These are phyloP conservation scores for Crypturellus undulatus DNA, from an alignment of 2,113 vertebrate species.

Conservation along the genomic window DNA sequence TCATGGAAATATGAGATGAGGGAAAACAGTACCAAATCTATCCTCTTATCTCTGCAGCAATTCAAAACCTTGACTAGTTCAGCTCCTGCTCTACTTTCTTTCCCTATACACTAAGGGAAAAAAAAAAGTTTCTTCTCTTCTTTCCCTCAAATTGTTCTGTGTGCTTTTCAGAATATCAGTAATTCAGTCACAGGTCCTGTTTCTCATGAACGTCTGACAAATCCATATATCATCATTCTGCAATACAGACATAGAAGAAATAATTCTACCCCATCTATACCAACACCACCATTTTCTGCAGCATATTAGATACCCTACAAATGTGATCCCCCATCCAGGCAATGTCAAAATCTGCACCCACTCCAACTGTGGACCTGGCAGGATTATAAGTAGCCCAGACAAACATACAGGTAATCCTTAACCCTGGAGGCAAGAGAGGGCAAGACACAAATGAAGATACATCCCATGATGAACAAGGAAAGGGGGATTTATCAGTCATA, in stretches of 20 bases:
- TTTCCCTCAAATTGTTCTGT: neutral
- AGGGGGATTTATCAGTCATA: neutral
- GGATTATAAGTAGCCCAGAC: neutral
- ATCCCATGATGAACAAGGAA: neutral
- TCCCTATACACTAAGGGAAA: neutral
- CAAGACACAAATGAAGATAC: neutral
- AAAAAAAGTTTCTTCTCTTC: neutral
- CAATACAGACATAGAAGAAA: neutral
- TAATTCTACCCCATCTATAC: neutral
- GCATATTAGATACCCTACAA: neutral
- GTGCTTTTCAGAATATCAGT: neutral
- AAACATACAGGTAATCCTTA: neutral
- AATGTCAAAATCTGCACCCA: neutral
- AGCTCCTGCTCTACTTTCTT: neutral
- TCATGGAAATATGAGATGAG: neutral
- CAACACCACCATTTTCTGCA: neutral
- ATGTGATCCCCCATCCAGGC: neutral
- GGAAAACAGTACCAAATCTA: neutral
- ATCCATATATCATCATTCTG: accelerated
- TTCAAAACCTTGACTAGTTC: neutral
- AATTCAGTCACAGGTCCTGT: neutral
- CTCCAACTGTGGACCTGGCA: neutral
- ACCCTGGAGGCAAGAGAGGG: neutral
- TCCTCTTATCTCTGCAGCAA: neutral
- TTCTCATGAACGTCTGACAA: neutral